These are phyloP conservation scores for Teinopalpus imperialis DNA, from an alignment of 2,888 invertebrate species.

Conservation along the genomic window DNA sequence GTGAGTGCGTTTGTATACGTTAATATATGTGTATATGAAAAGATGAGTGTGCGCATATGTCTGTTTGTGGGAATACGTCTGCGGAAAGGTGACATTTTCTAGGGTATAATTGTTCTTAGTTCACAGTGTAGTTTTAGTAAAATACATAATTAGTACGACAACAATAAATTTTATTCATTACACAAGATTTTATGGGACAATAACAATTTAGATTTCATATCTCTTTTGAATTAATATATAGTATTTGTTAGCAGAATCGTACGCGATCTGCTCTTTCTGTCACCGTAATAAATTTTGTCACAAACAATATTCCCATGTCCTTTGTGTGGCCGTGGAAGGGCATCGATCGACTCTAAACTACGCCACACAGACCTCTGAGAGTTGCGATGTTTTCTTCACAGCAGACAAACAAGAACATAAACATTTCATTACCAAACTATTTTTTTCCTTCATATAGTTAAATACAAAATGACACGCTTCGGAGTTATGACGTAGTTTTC, in stretches of 20 bases:
- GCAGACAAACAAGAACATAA: conserved; percentile 8
- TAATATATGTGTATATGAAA: too few species aligned
- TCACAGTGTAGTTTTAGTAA: too few species aligned
- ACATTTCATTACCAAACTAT: background rate
- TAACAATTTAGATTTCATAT: too few species aligned
- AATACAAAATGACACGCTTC: background rate
- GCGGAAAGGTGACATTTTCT: too few species aligned
- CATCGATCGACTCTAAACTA: conserved; percentile 60
- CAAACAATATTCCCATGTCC: conserved; percentile 76
- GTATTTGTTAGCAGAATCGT: conserved; percentile 45
- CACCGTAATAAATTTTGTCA: conserved; percentile 76
- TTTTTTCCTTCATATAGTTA: background rate
- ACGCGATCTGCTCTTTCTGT: conserved; percentile 46
- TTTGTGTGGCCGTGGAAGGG: conserved; percentile 61
- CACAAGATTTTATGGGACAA: too few species aligned
- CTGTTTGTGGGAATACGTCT: too few species aligned
- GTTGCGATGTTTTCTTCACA: conserved; percentile 8
- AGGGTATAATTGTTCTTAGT: too few species aligned
- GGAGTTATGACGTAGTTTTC: too few species aligned
- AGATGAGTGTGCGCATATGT: too few species aligned
- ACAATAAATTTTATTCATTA: too few species aligned
- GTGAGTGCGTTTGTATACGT: too few species aligned
- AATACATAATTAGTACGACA: too few species aligned
- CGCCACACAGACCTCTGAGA: conserved; percentile 34
- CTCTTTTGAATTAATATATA: background rate